Base-by-base conservation (phyloP, 2,797 vertebrate genomes). In the Gymnoscopelus microlampas region DNA sequence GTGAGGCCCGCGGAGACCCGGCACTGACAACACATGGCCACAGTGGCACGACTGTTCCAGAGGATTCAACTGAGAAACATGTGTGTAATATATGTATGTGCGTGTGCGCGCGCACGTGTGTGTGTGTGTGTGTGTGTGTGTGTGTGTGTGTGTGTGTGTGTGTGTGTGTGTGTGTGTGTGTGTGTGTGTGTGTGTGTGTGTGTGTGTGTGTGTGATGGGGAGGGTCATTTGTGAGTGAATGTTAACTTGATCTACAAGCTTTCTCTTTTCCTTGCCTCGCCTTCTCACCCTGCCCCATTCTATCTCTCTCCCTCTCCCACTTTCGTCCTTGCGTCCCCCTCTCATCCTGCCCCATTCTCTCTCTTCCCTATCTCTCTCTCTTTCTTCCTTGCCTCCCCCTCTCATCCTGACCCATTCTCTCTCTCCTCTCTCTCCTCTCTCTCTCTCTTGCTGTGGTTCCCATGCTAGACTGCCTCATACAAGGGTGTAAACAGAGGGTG, bases 381-480 rank as follows among this genome's bases (percentile, higher is more conserved):
- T n/a, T 29, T n/a, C 24, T n/a, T 29, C 26, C n/a, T 23, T 57
- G 59, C 71, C 62, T 63, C 62, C 35, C 71, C 71, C 23, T 39
- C 64, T 23, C 19, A 19, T 19, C 19, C 19, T 19, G 19, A 19
- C 19, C 19, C 19, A 19, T 19, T 19, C 19, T 19, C 19, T 19
- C 19, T 19, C 19, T 19, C 19, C 69, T 23, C 59, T 35, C 23
- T 11, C 51, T 3, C 66, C 19, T 60, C 65, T 26, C 65, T 60
- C 65, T 26, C 65, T 50, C 47, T 83, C 78, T 74, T 67, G 53
- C 78, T 57, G 70, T 82, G 73, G 85, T 91, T 92, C 88, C 86
- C 87, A 88, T 85, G 87, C 82, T 81, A 90, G 79, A 87, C 90
- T 86, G 85, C 79, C 87, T 85, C 89, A 91, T 78, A 91, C 86